phyloP scores from a whole-genome alignment of 2,797 vertebrate species.

The Silurus aristotelis region DNA sequence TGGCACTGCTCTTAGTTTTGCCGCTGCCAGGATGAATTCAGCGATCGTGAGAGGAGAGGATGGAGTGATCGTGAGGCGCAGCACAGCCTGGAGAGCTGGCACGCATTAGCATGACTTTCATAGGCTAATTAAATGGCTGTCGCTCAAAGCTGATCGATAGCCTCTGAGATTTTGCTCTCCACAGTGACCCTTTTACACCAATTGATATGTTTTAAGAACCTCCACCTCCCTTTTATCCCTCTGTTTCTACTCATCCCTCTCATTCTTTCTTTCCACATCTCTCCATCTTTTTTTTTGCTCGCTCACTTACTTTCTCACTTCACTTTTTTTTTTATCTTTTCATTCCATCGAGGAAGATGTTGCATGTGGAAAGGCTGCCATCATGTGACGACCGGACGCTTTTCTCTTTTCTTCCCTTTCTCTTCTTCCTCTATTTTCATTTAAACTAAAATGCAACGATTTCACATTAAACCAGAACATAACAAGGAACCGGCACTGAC shows the following conservation, averaged over 20 bases:
- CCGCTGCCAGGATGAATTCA: slow-evolving; percentile 39
- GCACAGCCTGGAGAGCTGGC: slow-evolving; percentile 47
- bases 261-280: background rate
- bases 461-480: too few relatives aligned
- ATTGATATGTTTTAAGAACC: slow-evolving; percentile 39
- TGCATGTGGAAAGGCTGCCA: slow-evolving; percentile 36
- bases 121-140: slow-evolving; percentile 69
- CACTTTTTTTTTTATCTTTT: background rate
- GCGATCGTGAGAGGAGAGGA: slow-evolving; percentile 36
- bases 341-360: background rate
- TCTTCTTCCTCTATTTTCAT: background rate
- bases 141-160: slow-evolving; percentile 57
- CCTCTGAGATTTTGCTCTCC: slow-evolving; percentile 47
- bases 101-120: slow-evolving; percentile 58
- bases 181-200: slow-evolving; percentile 39
- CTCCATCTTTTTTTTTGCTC: slow-evolving; percentile 5
- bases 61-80: slow-evolving; percentile 37
- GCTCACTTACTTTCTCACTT: too few relatives aligned
- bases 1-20: slow-evolving; percentile 32
- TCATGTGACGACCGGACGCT: slow-evolving; percentile 26
- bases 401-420: background rate
- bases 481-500: background rate
- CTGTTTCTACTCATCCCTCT: background rate
- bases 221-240: slow-evolving; percentile 51
- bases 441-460: background rate